These are phyloP conservation scores for Solen grandis DNA, from an alignment of 1,140 invertebrate genomes.

Conservation along the genomic window DNA sequence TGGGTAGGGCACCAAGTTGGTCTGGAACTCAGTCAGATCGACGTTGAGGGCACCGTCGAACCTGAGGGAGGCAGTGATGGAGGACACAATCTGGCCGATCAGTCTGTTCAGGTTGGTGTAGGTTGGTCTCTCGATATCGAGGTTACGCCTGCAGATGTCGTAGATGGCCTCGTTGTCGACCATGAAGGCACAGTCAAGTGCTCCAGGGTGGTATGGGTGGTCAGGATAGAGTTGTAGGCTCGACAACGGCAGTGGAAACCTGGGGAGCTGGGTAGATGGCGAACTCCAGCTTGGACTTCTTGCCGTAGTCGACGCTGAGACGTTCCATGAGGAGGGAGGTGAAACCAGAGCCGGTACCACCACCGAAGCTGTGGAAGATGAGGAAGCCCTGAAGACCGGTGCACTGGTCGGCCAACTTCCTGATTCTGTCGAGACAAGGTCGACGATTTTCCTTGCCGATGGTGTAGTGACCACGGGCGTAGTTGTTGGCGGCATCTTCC, in stretches of 20 bases:
- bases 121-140: slow-evolving; percentile 88
- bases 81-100: slow-evolving; percentile 86
- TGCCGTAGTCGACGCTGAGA: slow-evolving; percentile 92
- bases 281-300: slow-evolving; percentile 89
- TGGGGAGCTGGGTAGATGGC: slow-evolving; percentile 78
- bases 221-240: slow-evolving; percentile 80
- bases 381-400: slow-evolving; percentile 70
- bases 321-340: slow-evolving; percentile 93
- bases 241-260: slow-evolving; percentile 80
- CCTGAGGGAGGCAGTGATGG: slow-evolving; percentile 84
- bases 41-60: slow-evolving; percentile 85
- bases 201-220: slow-evolving; percentile 87
- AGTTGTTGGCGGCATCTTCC: slow-evolving; percentile 87
- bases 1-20: slow-evolving; percentile 70
- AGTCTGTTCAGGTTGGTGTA: slow-evolving; percentile 86
- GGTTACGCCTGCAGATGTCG: slow-evolving; percentile 90
- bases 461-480: slow-evolving; percentile 80
- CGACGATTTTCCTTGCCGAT: slow-evolving; percentile 58
- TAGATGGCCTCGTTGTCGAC: slow-evolving; percentile 92
- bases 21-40: slow-evolving; percentile 56
- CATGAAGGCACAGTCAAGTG: slow-evolving; percentile 85
- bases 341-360: slow-evolving; percentile 86
- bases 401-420: slow-evolving; percentile 67
- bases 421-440: slow-evolving; percentile 77
- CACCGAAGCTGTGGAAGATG: slow-evolving; percentile 68